These are phyloP conservation scores for Grapholita molesta DNA, from an alignment of 1,140 invertebrate species.

Conservation along the genomic window DNA sequence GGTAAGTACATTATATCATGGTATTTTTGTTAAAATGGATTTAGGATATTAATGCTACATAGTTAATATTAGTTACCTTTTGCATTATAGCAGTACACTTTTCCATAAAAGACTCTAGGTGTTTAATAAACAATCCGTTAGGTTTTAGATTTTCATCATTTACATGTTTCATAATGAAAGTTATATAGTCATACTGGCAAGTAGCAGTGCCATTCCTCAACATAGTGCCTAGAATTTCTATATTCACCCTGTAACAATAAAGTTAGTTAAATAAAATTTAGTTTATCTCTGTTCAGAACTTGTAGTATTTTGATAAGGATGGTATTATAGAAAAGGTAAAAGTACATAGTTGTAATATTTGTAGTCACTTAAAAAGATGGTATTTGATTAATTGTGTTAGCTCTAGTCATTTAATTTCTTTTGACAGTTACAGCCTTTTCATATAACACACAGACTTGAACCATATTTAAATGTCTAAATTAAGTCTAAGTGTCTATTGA, in stretches of 20 bases:
- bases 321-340: too few relatives aligned
- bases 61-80: conserved; percentile 33
- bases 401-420: too few relatives aligned
- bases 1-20: background rate
- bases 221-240: conserved; percentile 84
- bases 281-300: too few relatives aligned
- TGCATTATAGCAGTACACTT: conserved; percentile 57
- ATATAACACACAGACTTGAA: too few relatives aligned
- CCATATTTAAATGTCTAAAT: too few relatives aligned
- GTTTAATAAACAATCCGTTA: conserved; percentile 78
- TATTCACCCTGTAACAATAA: conserved; percentile 80
- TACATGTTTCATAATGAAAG: conserved; percentile 83
- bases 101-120: conserved; percentile 77
- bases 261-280: conserved; percentile 6
- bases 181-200: conserved; percentile 82
- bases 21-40: background rate
- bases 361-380: too few relatives aligned
- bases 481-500: too few relatives aligned
- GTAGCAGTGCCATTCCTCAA: conserved; percentile 79
- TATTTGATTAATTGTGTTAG: too few relatives aligned
- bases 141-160: conserved; percentile 80
- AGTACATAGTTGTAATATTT: too few relatives aligned
- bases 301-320: too few relatives aligned
- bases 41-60: background rate
- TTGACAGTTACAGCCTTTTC: too few relatives aligned